phyloP scores from a whole-genome alignment of 1,140 invertebrate species.

The Melitaea cinxia region DNA sequence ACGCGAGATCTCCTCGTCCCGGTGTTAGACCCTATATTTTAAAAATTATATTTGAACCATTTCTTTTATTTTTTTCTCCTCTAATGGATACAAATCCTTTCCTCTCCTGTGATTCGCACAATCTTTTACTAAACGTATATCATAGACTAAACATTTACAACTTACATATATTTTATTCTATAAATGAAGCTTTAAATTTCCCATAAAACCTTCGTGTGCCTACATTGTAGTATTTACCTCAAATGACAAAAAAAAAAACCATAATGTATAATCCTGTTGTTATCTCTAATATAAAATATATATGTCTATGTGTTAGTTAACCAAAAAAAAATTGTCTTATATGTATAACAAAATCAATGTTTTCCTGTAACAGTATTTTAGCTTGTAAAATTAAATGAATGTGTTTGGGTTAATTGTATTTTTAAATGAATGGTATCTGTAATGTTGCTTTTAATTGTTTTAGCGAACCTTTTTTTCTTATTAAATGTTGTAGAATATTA shows the following conservation, averaged over 20 bases:
- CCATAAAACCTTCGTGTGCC: constrained; percentile 46
- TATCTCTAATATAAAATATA: constrained; percentile 13
- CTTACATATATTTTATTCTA: constrained; percentile 39
- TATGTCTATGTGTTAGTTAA: constrained; percentile 20
- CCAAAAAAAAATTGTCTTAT: constrained; percentile 5
- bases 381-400: constrained; percentile 6
- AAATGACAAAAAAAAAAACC: constrained; percentile 19
- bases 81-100: constrained; percentile 23
- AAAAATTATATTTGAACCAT: background rate
- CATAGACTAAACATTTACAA: constrained; percentile 30
- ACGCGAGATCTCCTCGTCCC: constrained; percentile 21
- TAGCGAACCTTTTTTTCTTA: background rate
- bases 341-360: constrained; percentile 5
- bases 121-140: constrained; percentile 26
- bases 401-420: background rate
- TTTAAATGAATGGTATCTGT: background rate
- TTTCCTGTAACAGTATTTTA: constrained; percentile 15
- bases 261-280: constrained; percentile 22
- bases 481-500: background rate
- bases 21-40: constrained; percentile 2
- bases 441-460: background rate
- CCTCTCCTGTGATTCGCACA: constrained; percentile 32
- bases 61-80: constrained; percentile 12
- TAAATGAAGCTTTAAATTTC: constrained; percentile 49
- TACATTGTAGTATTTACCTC: constrained; percentile 39